phyloP scores from a whole-genome alignment of 92 coral and sea anemone species.

The Ricordea florida region DNA sequence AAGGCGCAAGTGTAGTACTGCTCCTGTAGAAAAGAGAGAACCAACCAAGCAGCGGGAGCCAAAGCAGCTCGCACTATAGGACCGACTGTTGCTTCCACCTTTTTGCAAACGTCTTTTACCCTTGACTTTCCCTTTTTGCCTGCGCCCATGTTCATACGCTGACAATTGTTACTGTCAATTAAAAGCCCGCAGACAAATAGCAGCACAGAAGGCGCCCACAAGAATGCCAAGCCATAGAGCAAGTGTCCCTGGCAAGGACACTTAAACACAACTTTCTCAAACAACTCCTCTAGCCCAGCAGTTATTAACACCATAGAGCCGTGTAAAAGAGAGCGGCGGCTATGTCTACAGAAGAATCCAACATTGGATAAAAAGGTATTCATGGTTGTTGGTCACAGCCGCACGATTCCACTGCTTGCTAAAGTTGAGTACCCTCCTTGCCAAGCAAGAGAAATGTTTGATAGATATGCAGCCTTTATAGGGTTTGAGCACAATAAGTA shows the following conservation, averaged over 20 bases:
- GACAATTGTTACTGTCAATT: slow-evolving; percentile 25
- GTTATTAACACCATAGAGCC: slow-evolving; percentile 25
- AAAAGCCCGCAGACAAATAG: slow-evolving; percentile 55
- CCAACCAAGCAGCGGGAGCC: slow-evolving; percentile 56
- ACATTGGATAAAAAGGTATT: slow-evolving; percentile 26
- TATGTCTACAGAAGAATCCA: slow-evolving; percentile 24
- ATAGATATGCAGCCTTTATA: too few relatives aligned
- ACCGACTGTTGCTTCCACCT: background rate
- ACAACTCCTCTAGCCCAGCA: slow-evolving; percentile 48
- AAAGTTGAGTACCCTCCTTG: too few relatives aligned
- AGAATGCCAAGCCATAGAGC: slow-evolving; percentile 59
- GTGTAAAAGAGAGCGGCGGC: slow-evolving; percentile 33
- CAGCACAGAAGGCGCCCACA: slow-evolving; percentile 50
- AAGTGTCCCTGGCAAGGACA: slow-evolving; percentile 72
- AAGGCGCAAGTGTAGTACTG: slow-evolving; percentile 51
- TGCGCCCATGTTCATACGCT: background rate
- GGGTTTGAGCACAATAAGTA: too few relatives aligned
- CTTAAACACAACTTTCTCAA: slow-evolving; percentile 39
- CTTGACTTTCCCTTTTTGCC: background rate
- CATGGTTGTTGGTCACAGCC: too few relatives aligned
- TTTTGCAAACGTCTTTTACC: too few relatives aligned
- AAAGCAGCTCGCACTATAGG: slow-evolving; percentile 18
- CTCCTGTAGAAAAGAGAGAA: slow-evolving; percentile 53
- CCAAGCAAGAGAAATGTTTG: too few relatives aligned
- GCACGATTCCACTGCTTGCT: too few relatives aligned